Evolutionary conservation across 2,113 vertebrate genomes (phyloP).

Genomic region (Aspiorhynchus laticeps): DNA sequence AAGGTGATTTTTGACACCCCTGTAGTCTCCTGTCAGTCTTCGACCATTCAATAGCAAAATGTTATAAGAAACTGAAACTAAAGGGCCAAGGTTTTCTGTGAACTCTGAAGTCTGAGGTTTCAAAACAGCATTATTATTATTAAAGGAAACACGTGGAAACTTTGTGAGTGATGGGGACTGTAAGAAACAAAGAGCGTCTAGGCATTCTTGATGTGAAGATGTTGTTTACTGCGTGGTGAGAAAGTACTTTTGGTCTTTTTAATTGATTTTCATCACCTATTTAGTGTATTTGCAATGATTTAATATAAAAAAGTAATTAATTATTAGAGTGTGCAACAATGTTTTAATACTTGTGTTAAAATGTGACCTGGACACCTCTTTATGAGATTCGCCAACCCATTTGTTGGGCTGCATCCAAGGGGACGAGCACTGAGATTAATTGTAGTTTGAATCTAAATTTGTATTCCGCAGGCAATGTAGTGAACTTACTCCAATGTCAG

Average conservation of each 20-base stretch:
- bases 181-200: neutral
- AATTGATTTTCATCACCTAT: neutral
- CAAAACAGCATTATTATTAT: too few relatives aligned
- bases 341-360: neutral
- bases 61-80: neutral
- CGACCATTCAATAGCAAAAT: neutral
- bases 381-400: neutral
- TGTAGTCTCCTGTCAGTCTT: neutral
- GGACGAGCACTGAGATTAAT: neutral
- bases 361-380: neutral
- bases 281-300: neutral
- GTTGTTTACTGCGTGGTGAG: neutral
- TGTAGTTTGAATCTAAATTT: neutral
- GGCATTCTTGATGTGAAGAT: neutral
- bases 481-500: neutral
- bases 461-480: neutral
- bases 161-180: neutral
- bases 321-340: neutral
- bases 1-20: neutral
- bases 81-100: neutral
- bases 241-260: neutral
- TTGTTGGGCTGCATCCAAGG: neutral
- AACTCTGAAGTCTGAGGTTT: too few relatives aligned
- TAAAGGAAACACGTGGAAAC: too few relatives aligned
- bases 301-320: neutral